Percentiles rank a stretch among this genome's conserved stretches.
Evolutionary conservation across 2,113 vertebrate genomes (phyloP).

Genomic region (Psilopsiagon aymara): DNA sequence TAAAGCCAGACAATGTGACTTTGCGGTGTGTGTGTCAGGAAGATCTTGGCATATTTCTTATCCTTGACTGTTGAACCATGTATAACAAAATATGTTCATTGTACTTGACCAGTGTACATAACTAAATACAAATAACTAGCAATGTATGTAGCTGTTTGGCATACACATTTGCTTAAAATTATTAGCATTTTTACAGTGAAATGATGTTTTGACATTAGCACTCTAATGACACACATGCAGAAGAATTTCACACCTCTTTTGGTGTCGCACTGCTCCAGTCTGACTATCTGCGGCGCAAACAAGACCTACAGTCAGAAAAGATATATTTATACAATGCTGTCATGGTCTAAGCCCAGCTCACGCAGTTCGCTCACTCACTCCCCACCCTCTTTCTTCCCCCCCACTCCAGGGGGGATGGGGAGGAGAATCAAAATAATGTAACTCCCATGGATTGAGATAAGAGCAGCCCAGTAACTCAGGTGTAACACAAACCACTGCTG

Average conservation of each 20-base stretch:
- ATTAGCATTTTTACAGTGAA: background rate
- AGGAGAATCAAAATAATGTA: no score
- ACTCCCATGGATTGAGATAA: no score
- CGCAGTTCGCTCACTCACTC: no score
- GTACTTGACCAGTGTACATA: background rate
- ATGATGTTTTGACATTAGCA: background rate
- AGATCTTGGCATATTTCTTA: background rate
- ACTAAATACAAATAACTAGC: background rate
- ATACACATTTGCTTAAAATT: background rate
- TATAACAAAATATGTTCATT: background rate
- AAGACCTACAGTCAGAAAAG: background rate
- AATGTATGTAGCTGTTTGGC: background rate
- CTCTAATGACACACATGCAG: background rate
- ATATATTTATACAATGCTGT: constrained; percentile 18
- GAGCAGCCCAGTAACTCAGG: no score
- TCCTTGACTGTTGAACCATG: background rate
- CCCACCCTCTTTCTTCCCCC: no score
- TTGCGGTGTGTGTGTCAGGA: background rate
- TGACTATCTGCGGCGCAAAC: background rate
- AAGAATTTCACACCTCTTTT: constrained; percentile 9
- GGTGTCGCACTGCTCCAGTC: background rate
- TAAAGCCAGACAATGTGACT: background rate
- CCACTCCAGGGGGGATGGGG: no score
- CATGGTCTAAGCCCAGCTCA: no score
- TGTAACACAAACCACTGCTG: no score